Base-by-base conservation (phyloP, 2,113 vertebrate species). In the Chloropsis hardwickii region DNA sequence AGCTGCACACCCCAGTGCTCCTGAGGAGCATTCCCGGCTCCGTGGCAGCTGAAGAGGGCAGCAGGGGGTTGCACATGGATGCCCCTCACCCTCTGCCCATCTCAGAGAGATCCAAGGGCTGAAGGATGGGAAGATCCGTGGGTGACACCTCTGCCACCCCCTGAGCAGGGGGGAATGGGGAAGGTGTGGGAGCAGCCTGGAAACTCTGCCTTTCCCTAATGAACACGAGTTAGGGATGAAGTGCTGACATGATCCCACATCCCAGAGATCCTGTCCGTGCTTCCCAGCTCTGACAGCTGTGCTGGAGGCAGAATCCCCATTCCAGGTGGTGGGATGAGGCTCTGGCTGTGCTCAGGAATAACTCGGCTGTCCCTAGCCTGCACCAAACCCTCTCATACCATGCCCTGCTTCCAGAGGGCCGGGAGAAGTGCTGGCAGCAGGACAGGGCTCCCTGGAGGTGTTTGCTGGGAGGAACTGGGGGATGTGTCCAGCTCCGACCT, bases 11-110 rank as follows among this genome's bases (percentile, higher is more conserved):
- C 79, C 82, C n/a, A 17, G 3, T 1, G 11, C 40, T 56, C 23
- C 12, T 0, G n/a, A 6, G 37, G 18, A 44, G 47, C 31, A 23
- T n/a, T 82, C 31, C 51, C 69, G 1, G 6, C 47, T 47, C 70
- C 8, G 8, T 2, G 15, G 35, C 20, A 61, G 40, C 45, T 5
- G 0, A 18, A 42, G 45, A 21, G 18, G 69, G n/a, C 15, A 9
- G 60, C 33, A 35, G 15, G n/a, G 8, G 8, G 20, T 2, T 1
- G 40, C 64, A 21, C 65, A 39, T 0, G 0, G 24, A 11, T 28
- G 39, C 48, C 70, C 40, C 74, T 61, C 11, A 0, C 11, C 12
- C 56, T 33, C 51, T 12, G 66, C 76, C 70, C 19, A 5, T 6
- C 19, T 13, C 54, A 0, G 40, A 50, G 20, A 13, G 45, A 22